Percentiles rank a stretch among this genome's conserved stretches.
phyloP scores from a whole-genome alignment of 2,797 vertebrate genomes.

The Melanotaenia pygmaea region DNA sequence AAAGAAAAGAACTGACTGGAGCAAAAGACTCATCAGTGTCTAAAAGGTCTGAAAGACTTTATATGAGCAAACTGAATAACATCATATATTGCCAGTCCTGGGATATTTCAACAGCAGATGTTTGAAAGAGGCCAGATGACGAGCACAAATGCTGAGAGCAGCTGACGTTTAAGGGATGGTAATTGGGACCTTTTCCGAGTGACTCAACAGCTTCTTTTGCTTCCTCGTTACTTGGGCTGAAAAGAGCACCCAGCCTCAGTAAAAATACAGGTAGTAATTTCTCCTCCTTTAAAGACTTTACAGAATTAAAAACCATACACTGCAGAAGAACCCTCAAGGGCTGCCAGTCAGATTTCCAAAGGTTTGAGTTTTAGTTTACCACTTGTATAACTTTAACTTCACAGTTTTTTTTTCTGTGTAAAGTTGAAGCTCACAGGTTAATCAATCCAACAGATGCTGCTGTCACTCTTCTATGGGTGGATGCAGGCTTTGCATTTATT shows the following conservation, averaged over 20 bases:
- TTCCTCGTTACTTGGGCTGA: conserved; percentile 28
- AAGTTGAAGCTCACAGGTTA: conserved; percentile 8
- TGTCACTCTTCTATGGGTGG: no score
- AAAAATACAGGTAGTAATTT: conserved; percentile 35
- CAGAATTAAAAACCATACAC: conserved; percentile 11
- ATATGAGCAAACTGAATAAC: conserved; percentile 16
- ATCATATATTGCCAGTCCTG: conserved; percentile 8
- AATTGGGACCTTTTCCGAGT: conserved; percentile 45
- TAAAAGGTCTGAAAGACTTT: conserved; percentile 29
- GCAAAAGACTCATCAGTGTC: background rate
- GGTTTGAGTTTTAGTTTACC: background rate
- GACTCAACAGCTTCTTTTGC: conserved; percentile 33
- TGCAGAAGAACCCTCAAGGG: background rate
- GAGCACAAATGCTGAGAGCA: conserved; percentile 25
- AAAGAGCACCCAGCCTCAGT: conserved; percentile 26
- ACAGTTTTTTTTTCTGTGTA: background rate
- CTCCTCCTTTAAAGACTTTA: conserved; percentile 2
- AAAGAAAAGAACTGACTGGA: conserved; percentile 8
- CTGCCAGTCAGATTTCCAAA: conserved; percentile 17
- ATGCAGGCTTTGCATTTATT: background rate
- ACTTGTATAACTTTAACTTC: no score
- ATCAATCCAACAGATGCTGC: background rate
- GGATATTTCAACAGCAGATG: conserved; percentile 31
- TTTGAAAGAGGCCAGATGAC: conserved; percentile 42
- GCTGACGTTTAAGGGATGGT: conserved; percentile 37